These are phyloP conservation scores for Anarsia innoxiella DNA, from an alignment of 2,888 invertebrate genomes.

Conservation along the genomic window DNA sequence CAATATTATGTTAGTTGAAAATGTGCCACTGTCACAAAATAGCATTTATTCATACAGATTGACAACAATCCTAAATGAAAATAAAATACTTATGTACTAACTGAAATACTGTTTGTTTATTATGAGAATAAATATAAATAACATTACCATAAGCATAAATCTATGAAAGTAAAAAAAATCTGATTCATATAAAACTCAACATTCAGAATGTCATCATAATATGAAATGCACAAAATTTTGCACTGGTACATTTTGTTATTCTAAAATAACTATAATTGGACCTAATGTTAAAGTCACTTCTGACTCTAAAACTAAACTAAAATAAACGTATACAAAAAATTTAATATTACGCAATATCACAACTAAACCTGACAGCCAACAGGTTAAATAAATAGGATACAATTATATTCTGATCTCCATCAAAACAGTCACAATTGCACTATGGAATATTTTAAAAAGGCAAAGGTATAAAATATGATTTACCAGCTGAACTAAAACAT, in stretches of 20 bases:
- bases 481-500: too few relatives aligned
- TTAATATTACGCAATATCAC: constrained; percentile 65
- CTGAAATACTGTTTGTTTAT: constrained; percentile 68
- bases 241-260: constrained; percentile 33
- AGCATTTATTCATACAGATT: constrained; percentile 28
- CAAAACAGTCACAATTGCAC: constrained; percentile 1
- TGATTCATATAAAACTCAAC: constrained; percentile 31
- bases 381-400: constrained; percentile 51
- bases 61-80: constrained; percentile 20
- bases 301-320: constrained; percentile 45
- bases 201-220: constrained; percentile 35
- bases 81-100: constrained; percentile 39
- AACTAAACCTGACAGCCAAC: constrained; percentile 55
- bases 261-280: constrained; percentile 43
- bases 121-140: constrained; percentile 51
- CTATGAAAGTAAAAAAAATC: constrained; percentile 25
- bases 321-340: constrained; percentile 72
- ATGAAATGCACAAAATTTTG: constrained; percentile 39
- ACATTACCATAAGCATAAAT: constrained; percentile 33
- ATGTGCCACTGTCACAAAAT: constrained; percentile 1
- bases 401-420: not conserved
- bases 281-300: constrained; percentile 63
- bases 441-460: constrained; percentile 2
- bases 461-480: too few relatives aligned
- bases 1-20: constrained; percentile 11